Evolutionary conservation across 2,888 invertebrate genomes (phyloP).

Genomic region (Bombyx huttoni): DNA sequence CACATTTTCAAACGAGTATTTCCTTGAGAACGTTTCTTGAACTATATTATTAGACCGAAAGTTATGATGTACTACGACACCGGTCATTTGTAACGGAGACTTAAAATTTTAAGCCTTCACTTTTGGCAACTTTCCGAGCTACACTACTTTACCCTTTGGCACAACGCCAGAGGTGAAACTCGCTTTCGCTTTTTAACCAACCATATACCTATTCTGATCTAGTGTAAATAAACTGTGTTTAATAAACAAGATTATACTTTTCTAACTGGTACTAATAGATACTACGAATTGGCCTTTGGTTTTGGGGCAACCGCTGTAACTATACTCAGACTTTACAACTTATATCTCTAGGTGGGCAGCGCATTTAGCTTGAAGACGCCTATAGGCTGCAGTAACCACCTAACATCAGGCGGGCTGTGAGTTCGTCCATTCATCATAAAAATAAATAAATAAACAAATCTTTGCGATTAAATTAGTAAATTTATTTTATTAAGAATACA

Average conservation of each 20-base stretch:
- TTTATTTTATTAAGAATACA: no score
- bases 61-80: slow-evolving; percentile 16
- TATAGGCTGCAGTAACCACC: no score
- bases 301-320: no score
- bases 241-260: not conserved
- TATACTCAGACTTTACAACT: no score
- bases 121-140: slow-evolving; percentile 25
- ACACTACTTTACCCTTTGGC: slow-evolving; percentile 27
- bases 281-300: no score
- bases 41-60: not conserved
- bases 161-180: slow-evolving; percentile 22
- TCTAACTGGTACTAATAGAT: not conserved
- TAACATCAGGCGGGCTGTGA: no score
- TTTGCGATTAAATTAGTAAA: no score
- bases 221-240: slow-evolving; percentile 1
- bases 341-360: no score
- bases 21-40: not conserved
- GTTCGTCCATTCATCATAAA: no score
- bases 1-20: no score
- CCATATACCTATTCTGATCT: slow-evolving; percentile 3
- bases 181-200: slow-evolving; percentile 27
- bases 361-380: no score
- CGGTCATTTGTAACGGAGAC: slow-evolving; percentile 16
- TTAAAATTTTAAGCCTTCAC: slow-evolving; percentile 21
- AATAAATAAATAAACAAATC: no score